These are phyloP conservation scores for Clamator glandarius DNA, from an alignment of 2,797 vertebrate species.

Conservation along the genomic window DNA sequence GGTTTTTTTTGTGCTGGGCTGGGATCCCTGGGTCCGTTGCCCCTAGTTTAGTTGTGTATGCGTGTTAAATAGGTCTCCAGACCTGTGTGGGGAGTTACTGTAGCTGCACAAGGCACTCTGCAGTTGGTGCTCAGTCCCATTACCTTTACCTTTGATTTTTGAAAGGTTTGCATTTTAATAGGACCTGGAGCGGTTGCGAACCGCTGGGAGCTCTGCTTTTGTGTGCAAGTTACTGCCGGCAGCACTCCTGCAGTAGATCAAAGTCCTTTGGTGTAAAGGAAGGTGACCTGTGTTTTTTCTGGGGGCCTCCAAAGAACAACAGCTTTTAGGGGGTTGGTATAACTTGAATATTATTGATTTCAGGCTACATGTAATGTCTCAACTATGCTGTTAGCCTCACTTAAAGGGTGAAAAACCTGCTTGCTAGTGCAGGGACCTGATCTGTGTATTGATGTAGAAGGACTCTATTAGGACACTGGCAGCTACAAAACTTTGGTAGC, in stretches of 20 bases:
- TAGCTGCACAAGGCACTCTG: neutral
- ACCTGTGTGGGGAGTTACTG: neutral
- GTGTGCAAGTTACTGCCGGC: rapidly evolving
- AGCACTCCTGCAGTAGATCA: neutral
- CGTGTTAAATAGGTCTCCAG: neutral
- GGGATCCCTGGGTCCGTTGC: rapidly evolving
- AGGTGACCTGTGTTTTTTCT: neutral
- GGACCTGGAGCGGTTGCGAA: neutral
- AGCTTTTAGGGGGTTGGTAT: neutral
- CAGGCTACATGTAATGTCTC: neutral
- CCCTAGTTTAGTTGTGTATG: neutral
- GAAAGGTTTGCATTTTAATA: neutral
- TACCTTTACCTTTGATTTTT: neutral
- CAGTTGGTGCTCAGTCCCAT: rapidly evolving
- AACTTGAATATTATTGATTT: neutral
- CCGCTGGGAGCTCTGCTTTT: neutral
- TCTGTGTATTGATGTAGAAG: neutral
- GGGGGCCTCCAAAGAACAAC: neutral
- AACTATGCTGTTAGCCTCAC: neutral
- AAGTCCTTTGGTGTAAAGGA: neutral
- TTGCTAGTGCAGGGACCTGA: neutral
- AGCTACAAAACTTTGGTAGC: neutral
- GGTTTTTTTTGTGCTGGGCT: neutral
- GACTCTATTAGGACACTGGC: neutral
- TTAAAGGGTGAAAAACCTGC: neutral